A percentile compares a stretch with the other conserved stretches of the same genome.
Conservation (phyloP, 2,888 invertebrate genomes). For the Rhingia rostrata region DNA sequence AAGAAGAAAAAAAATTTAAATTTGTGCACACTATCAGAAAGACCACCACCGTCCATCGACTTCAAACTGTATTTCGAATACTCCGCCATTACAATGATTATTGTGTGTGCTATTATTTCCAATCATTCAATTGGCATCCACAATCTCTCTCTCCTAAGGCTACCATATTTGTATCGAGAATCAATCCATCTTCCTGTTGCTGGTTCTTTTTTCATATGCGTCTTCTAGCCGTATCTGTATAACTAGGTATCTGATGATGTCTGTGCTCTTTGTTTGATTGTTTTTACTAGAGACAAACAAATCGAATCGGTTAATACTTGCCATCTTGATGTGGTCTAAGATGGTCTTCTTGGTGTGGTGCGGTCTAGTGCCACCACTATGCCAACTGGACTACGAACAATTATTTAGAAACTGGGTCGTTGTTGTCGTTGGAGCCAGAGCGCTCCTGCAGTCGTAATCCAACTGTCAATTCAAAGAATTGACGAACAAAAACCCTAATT, state of each 20-base stretch:
- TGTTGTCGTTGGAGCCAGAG: not conserved
- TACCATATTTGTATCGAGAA: slow-evolving; percentile 51
- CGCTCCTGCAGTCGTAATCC: slow-evolving; percentile 14
- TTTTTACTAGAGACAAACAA: slow-evolving; percentile 37
- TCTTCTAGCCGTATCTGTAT: not conserved
- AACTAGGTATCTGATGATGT: not conserved
- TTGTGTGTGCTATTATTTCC: slow-evolving; percentile 47
- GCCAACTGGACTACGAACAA: slow-evolving; percentile 30
- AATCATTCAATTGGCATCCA: slow-evolving; percentile 46
- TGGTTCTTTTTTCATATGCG: slow-evolving; percentile 1
- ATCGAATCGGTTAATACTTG: slow-evolving; percentile 53
- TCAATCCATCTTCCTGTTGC: slow-evolving; percentile 55
- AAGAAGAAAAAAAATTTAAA: slow-evolving; percentile 4
- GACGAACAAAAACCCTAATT: slow-evolving; percentile 51
- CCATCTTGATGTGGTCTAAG: slow-evolving; percentile 28
- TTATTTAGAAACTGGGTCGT: slow-evolving; percentile 52
- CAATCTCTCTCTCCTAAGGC: slow-evolving; percentile 28
- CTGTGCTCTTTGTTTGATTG: slow-evolving; percentile 6
- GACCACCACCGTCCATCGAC: slow-evolving; percentile 9
- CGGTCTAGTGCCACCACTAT: slow-evolving; percentile 29
- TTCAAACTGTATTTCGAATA: slow-evolving; percentile 41
- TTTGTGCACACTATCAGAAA: not conserved
- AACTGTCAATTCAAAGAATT: slow-evolving; percentile 41
- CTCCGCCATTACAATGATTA: slow-evolving; percentile 8
- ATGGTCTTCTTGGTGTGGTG: slow-evolving; percentile 27